Base-by-base conservation (phyloP, 1,140 invertebrate species). In the Nixonia krombeini region DNA sequence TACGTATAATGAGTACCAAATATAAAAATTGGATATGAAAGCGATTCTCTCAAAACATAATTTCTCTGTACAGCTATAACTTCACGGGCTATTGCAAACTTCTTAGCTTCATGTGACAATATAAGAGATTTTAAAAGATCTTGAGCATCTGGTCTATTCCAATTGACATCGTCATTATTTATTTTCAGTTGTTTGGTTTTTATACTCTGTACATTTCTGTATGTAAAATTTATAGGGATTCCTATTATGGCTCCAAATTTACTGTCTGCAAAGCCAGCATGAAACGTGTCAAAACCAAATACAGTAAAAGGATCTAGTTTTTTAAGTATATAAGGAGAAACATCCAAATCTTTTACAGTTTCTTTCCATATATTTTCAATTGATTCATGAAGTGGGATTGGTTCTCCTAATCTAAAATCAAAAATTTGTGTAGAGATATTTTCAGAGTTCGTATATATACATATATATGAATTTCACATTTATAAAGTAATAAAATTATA, bases 31-130 rank as follows among this genome's bases (percentile, higher is more conserved):
- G 51, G 84, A 10, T 47, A 57, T 25, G 15, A 4, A 15, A 57
- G 9, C 6, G 16, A 33, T 25, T 61, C 18, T 15, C 41, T 44
- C 9, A 87, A 72, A 4, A 89, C 67, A 63, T 89, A 86, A 38
- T 86, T 75, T 5, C 87, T 88, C 44, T 89, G 80, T 7, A 86
- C 77, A 74, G 87, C 85, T 44, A 90, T 74, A 33, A 95, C 87
- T 84, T 94, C 89, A 53, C 89, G 86, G 44, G 91, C 92, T 15
- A 95, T 89, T 7, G 89, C 92, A 86, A 93, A 95, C 50, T 92
- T 87, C 74, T 93, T 88, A 3, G 92, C 92, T 35, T 92, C 88
- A 33, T 93, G 89, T 6, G 90, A 89, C 1, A 95, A 70, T 1
- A 93, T 74, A 9, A 94, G 66, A 0, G 92, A 88, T 1, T 91